These are phyloP conservation scores for Hyla sarda DNA, from an alignment of 2,113 vertebrate genomes.

Conservation along the genomic window DNA sequence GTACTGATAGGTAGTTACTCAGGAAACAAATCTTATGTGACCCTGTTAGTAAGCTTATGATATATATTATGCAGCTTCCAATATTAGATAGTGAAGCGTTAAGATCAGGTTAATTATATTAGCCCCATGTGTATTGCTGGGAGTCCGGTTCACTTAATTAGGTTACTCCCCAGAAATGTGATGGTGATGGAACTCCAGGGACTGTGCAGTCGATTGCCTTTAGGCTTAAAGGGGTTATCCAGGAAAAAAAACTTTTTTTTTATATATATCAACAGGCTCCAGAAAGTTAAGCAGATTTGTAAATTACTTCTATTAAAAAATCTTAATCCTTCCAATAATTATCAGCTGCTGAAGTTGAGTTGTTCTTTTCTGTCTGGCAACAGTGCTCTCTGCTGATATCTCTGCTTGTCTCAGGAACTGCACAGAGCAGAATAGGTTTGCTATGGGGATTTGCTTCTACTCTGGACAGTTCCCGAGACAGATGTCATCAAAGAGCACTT, in stretches of 20 bases:
- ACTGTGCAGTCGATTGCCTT: not conserved
- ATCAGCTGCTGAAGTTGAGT: no score
- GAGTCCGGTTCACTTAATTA: not conserved
- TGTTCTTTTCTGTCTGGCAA: no score
- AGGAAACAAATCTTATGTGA: not conserved
- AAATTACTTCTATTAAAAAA: no score
- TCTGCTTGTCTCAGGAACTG: no score
- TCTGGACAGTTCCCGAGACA: no score
- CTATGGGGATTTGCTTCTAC: no score
- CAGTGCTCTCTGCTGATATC: no score
- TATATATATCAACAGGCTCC: no score
- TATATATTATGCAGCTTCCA: not conserved
- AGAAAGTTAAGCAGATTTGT: no score
- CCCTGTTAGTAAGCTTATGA: not conserved
- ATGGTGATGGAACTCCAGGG: not conserved
- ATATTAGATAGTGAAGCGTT: not conserved
- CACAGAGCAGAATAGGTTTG: no score
- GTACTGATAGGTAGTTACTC: not conserved
- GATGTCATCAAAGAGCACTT: no score
- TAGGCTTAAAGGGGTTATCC: not conserved
- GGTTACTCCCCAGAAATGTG: not conserved
- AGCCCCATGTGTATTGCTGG: not conserved
- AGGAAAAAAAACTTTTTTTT: not conserved
- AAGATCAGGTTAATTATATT: not conserved
- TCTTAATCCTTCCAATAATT: no score